A percentile compares a stretch with the other conserved stretches of the same genome.
Conservation (phyloP, 2,888 invertebrate genomes). For the Melikaiella ostensackeni region DNA sequence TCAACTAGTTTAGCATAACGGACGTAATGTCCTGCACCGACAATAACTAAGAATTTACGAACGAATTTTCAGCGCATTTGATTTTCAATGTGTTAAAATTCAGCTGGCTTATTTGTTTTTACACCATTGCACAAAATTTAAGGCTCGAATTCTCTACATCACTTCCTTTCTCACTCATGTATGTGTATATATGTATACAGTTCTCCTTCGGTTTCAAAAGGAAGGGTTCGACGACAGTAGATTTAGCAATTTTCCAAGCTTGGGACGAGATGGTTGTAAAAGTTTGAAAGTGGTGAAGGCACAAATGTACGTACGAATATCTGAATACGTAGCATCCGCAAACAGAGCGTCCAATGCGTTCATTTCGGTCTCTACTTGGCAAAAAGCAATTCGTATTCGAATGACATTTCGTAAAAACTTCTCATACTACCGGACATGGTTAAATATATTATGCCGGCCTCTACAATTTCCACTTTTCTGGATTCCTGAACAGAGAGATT, state of each 20-base stretch:
- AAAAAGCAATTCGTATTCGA: conserved; percentile 73
- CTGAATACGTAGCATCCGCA: conserved; percentile 24
- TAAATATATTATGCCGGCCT: conserved; percentile 47
- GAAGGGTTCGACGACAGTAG: conserved; percentile 28
- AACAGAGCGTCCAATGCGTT: conserved; percentile 48
- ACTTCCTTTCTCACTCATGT: background rate
- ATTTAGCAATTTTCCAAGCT: conserved; percentile 34
- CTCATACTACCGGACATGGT: conserved; percentile 42
- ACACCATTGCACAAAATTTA: conserved; percentile 25
- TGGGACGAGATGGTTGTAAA: conserved; percentile 32
- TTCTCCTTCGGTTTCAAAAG: background rate
- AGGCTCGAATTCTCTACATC: background rate
- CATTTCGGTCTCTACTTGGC: conserved; percentile 54
- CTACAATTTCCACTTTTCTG: conserved; percentile 1
- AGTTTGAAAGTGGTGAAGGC: conserved; percentile 21
- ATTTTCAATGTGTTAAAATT: conserved; percentile 1
- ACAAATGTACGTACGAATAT: conserved; percentile 1
- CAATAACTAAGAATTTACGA: background rate
- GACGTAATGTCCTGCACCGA: background rate
- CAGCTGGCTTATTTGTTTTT: conserved; percentile 5
- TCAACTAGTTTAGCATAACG: background rate
- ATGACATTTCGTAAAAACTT: conserved; percentile 71
- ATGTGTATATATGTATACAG: background rate
- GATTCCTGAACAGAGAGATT: conserved; percentile 7
- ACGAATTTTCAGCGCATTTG: background rate